These are phyloP conservation scores for Pitta sordida DNA, from an alignment of 2,113 vertebrate genomes.

Conservation along the genomic window DNA sequence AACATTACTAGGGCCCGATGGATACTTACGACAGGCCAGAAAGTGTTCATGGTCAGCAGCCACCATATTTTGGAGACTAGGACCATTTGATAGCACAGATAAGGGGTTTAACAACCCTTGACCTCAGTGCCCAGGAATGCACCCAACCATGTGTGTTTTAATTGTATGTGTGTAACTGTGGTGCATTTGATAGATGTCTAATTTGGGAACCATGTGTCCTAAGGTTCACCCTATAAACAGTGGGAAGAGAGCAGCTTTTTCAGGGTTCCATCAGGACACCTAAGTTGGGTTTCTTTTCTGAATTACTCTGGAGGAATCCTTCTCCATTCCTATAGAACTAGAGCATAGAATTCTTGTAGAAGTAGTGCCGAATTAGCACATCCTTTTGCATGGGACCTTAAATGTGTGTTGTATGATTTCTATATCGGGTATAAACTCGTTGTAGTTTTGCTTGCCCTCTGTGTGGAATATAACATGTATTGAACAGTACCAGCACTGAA, in stretches of 20 bases:
- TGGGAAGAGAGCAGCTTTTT: not conserved
- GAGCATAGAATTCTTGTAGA: too few relatives aligned
- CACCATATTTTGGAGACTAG: not conserved
- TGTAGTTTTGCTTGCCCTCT: not conserved
- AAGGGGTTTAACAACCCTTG: not conserved
- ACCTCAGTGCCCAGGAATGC: not conserved
- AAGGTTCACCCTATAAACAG: not conserved
- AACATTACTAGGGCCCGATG: not conserved
- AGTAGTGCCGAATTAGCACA: too few relatives aligned
- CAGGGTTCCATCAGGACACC: not conserved
- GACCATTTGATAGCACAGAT: not conserved
- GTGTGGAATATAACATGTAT: not conserved
- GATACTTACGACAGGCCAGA: not conserved
- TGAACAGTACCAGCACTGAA: not conserved
- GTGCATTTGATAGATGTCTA: not conserved
- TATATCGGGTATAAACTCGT: not conserved
- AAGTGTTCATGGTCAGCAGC: not conserved
- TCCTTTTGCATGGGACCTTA: not conserved
- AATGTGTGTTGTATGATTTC: not conserved
- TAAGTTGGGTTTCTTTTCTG: not conserved
- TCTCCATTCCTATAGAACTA: not conserved
- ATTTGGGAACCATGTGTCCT: not conserved
- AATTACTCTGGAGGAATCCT: not conserved
- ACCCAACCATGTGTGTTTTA: slow-evolving; percentile 5
- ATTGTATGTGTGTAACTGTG: not conserved